Base-by-base conservation (phyloP, 2,888 invertebrate species). In the Mechanitis mazaeus region DNA sequence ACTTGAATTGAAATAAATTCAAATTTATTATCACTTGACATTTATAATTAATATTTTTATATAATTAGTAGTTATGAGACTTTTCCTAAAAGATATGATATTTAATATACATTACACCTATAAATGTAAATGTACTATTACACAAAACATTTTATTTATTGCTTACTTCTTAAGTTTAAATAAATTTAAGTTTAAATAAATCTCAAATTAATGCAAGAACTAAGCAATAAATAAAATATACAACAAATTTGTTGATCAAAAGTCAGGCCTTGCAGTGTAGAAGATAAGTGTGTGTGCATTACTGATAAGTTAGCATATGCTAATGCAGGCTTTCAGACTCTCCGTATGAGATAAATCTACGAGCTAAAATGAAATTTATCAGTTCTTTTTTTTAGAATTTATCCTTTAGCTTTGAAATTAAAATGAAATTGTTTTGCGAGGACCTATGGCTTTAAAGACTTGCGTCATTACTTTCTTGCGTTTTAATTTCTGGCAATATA, bases 231-330 rank as follows among this genome's bases (percentile, higher is more conserved):
- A 46, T 47, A 45, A 45, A 46, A 11, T n/a, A 12, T 42, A 47
- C 20, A 50, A 20, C 55, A 60, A 59, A 60, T 60, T 53, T 58
- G 31, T 31, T 6, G 33, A 56, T n/a, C 42, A 54, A 46, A 56
- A 45, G 45, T 64, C 55, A 63, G 47, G 56, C 45, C 38, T 59
- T 56, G 47, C 55, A 54, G 54, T 42, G 45, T 42, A 63, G 46
- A 59, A 56, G 63, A 58, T 61, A 60, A 20, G 61, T 35, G 61
- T 58, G 63, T 61, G 45, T 28, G 57, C 60, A 57, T 57, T 47
- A 55, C 55, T 56, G 60, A 61, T 59, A 58, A 55, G 64, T 67
- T 67, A 62, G 65, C 64, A 59, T 67, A 67, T 67, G 65, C 59
- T 60, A 67, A 64, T 67, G 57, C 55, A 59, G 56, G 60, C 62